Percentiles rank a stretch among this genome's conserved stretches.
phyloP scores from a whole-genome alignment of 2,113 vertebrate species.

The Sardina pilchardus region DNA sequence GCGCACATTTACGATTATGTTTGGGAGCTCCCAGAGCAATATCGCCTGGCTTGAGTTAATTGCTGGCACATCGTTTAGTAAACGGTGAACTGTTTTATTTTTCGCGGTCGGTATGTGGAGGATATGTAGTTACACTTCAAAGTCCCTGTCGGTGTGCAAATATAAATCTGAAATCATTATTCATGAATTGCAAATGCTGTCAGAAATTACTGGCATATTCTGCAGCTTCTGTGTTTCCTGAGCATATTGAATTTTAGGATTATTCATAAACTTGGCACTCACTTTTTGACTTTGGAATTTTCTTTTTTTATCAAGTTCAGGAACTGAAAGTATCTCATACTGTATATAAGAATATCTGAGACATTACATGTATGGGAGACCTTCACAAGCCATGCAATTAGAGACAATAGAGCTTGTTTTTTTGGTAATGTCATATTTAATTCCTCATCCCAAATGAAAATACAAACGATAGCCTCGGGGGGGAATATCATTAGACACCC shows the following conservation, averaged over 20 bases:
- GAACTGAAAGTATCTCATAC: not conserved
- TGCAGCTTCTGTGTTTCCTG: not conserved
- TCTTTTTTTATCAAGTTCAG: not conserved
- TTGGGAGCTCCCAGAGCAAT: constrained; percentile 28
- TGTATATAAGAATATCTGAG: not conserved
- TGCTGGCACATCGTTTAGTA: not conserved
- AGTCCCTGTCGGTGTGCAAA: not conserved
- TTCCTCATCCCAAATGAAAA: constrained; percentile 47
- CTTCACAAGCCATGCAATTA: constrained; percentile 28
- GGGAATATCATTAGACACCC: constrained; percentile 51
- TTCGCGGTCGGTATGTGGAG: not conserved
- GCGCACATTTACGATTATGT: constrained; percentile 53
- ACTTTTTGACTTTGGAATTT: not conserved
- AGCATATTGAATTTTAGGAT: constrained; percentile 4
- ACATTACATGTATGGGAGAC: not conserved
- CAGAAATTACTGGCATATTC: not conserved
- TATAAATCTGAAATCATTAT: not conserved
- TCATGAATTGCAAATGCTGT: not conserved
- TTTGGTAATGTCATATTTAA: constrained; percentile 33
- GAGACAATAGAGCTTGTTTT: constrained; percentile 24
- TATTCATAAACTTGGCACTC: not conserved
- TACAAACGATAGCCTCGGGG: constrained; percentile 56
- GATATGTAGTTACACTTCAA: constrained; percentile 17
- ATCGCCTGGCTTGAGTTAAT: constrained; percentile 27
- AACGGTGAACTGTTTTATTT: not conserved